Conservation (phyloP, 1,140 invertebrate genomes). For the fruit fly (Drosophila melanogaster) region DNA sequence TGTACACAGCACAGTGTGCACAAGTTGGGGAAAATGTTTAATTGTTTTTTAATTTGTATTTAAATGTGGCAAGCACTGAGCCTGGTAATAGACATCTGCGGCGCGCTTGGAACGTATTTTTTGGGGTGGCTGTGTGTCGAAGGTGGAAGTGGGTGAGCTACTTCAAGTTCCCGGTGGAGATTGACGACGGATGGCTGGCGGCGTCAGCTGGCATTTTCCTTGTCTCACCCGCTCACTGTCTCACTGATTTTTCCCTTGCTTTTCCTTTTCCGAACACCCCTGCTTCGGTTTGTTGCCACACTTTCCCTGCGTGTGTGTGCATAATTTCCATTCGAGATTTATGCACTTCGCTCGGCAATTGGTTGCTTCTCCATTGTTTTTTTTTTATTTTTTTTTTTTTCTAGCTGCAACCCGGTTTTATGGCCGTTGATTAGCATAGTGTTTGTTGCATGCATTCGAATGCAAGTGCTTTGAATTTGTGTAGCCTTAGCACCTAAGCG, state of each 20-base stretch:
- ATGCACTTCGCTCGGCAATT: constrained; percentile 23
- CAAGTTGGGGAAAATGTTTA: constrained; percentile 31
- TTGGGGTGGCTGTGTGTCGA: no score
- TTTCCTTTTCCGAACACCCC: background rate
- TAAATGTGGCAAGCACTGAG: constrained; percentile 23
- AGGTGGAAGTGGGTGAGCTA: background rate
- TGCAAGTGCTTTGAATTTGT: constrained; percentile 10
- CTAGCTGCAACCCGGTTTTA: constrained; percentile 4
- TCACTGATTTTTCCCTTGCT: background rate
- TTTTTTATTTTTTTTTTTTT: background rate
- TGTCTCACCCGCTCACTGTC: background rate
- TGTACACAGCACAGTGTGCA: background rate
- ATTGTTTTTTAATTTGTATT: constrained; percentile 63
- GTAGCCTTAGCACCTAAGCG: background rate
- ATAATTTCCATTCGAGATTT: constrained; percentile 36
- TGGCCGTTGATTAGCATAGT: constrained; percentile 35
- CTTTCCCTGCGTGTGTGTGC: constrained; percentile 4
- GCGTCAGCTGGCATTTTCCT: constrained; percentile 2
- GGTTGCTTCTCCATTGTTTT: constrained; percentile 2
- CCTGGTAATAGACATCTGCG: constrained; percentile 23
- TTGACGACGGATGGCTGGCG: constrained; percentile 1
- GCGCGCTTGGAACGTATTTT: background rate
- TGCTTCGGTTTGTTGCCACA: background rate
- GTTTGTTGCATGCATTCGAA: constrained; percentile 18
- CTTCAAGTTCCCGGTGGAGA: constrained; percentile 3